Conservation (phyloP, 2,888 invertebrate genomes). For the Frankliniella intonsa region DNA sequence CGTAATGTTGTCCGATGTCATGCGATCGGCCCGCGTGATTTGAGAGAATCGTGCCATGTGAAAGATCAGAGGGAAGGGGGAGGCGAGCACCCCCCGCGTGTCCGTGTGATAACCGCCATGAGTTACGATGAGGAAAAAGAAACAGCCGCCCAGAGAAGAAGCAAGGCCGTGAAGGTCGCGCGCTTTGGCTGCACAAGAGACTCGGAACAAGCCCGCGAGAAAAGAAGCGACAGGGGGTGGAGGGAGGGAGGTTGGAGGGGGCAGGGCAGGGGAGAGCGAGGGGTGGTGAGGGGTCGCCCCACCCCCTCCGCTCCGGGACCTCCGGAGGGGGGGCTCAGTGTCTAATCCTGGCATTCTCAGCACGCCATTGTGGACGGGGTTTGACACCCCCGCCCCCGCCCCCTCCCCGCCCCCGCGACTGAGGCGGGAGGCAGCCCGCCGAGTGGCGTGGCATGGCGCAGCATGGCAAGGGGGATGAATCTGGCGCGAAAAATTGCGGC, state of each 20-base stretch:
- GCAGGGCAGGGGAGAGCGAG: background rate
- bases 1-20: too few relatives aligned
- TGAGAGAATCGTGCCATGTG: too few relatives aligned
- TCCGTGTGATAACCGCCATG: too few relatives aligned
- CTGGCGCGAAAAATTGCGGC: constrained; percentile 10
- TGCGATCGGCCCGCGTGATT: too few relatives aligned
- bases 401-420: background rate
- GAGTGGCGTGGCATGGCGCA: too few relatives aligned
- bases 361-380: constrained; percentile 11
- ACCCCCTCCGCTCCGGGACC: background rate
- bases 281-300: background rate
- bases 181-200: too few relatives aligned
- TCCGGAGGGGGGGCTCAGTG: constrained; percentile 16
- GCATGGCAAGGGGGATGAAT: background rate
- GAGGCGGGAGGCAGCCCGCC: background rate
- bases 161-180: too few relatives aligned
- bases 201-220: background rate
- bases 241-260: background rate
- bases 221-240: background rate
- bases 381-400: background rate
- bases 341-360: constrained; percentile 18
- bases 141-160: too few relatives aligned
- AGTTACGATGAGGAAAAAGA: too few relatives aligned
- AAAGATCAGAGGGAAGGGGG: too few relatives aligned
- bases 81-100: too few relatives aligned